Percentiles rank a stretch among this genome's conserved stretches.
Evolutionary conservation across 2,113 vertebrate species (phyloP).

Genomic region (Bolborhynchus lineola): DNA sequence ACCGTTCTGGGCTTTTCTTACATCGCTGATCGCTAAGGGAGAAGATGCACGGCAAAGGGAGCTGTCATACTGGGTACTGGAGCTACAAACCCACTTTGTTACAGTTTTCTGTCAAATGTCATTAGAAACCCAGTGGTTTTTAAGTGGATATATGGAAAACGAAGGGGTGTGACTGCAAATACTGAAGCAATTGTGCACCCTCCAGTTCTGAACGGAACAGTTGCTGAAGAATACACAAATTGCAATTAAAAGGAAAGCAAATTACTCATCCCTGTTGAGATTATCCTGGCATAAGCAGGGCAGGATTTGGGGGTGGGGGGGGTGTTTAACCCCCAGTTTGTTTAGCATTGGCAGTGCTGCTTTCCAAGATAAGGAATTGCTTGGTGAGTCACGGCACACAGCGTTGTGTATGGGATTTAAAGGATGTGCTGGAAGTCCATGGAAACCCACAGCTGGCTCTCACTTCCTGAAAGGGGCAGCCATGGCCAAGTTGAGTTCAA

Average conservation of each 20-base stretch:
- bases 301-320: accelerated
- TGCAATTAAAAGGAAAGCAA: not conserved
- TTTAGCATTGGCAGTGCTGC: not conserved
- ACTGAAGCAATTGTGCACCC: accelerated
- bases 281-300: not conserved
- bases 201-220: not conserved
- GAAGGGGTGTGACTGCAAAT: accelerated
- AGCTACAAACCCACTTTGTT: not conserved
- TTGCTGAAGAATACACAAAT: not conserved
- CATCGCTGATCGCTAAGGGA: accelerated
- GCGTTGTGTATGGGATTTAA: not conserved
- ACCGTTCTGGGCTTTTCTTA: not conserved
- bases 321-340: not conserved
- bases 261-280: not conserved
- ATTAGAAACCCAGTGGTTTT: not conserved
- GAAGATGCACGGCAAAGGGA: accelerated
- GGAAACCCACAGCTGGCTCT: not conserved
- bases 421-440: not conserved
- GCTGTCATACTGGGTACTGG: accelerated
- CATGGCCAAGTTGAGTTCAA: not conserved
- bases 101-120: not conserved
- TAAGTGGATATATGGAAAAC: not conserved
- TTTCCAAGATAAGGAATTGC: not conserved
- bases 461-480: not conserved
- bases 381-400: accelerated